Evolutionary conservation across 2,888 invertebrate species (phyloP).

Genomic region (Tortricodes alternella): DNA sequence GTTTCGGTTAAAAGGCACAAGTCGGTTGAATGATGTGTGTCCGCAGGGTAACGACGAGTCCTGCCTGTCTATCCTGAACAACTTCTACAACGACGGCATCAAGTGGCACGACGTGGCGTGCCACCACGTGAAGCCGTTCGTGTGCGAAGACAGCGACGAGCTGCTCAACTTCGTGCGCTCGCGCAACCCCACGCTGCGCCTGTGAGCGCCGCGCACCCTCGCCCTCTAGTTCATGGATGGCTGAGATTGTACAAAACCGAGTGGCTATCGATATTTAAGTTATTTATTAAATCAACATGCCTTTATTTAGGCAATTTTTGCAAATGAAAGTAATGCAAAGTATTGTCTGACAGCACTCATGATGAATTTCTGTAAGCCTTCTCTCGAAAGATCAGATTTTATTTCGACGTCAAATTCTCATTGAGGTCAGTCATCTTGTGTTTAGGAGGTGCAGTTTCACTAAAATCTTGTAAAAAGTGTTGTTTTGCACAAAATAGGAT

Average conservation of each 20-base stretch:
- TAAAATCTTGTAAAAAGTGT: constrained; percentile 52
- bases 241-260: constrained; percentile 77
- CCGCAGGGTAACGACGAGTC: constrained; percentile 94
- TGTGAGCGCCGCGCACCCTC: too few species aligned
- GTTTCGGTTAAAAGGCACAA: constrained; percentile 19
- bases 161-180: constrained; percentile 94
- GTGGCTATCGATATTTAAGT: constrained; percentile 72
- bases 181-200: constrained; percentile 92
- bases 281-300: constrained; percentile 65
- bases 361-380: not conserved
- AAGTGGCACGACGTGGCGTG: constrained; percentile 95
- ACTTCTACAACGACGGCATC: constrained; percentile 94
- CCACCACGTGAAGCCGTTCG: constrained; percentile 93
- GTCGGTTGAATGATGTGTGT: not conserved
- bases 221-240: constrained; percentile 57
- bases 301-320: constrained; percentile 14
- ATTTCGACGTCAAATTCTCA: constrained; percentile 30
- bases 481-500: constrained; percentile 68
- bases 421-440: constrained; percentile 51
- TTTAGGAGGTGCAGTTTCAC: constrained; percentile 27
- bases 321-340: not conserved
- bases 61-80: constrained; percentile 93
- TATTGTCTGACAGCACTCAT: constrained; percentile 8
- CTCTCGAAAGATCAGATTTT: constrained; percentile 14
- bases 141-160: constrained; percentile 96